These are phyloP conservation scores for Motacilla tschutschensis DNA, from an alignment of 2,113 vertebrate species.

Conservation along the genomic window DNA sequence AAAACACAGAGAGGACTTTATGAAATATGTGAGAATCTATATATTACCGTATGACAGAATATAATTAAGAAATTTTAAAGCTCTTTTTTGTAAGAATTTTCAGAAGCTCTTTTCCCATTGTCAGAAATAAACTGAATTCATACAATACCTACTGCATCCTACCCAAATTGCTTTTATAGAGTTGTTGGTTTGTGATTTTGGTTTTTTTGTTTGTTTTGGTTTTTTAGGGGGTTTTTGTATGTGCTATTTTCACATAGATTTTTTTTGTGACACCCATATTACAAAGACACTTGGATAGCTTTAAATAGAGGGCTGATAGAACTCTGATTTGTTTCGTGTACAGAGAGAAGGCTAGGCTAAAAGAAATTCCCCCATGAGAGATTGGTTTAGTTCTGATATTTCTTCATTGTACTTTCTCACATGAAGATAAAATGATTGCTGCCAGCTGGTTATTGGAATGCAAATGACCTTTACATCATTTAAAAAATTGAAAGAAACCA, in stretches of 20 bases:
- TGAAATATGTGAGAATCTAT: background rate
- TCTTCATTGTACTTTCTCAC: background rate
- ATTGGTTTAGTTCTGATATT: background rate
- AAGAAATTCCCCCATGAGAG: background rate
- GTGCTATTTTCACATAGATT: background rate
- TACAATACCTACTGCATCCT: background rate
- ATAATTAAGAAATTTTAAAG: background rate
- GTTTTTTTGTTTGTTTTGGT: too few species aligned
- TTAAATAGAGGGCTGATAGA: background rate
- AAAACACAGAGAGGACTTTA: background rate
- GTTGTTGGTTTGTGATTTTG: background rate
- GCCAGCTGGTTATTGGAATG: background rate
- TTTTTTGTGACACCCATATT: background rate
- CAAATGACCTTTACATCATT: background rate
- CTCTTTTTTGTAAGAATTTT: background rate
- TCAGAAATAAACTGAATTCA: background rate
- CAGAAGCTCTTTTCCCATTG: background rate
- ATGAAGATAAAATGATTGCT: background rate
- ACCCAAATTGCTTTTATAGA: background rate
- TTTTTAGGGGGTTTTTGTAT: background rate
- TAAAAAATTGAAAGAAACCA: background rate
- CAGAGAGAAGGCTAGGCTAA: background rate
- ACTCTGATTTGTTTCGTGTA: background rate
- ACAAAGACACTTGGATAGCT: background rate
- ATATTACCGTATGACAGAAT: background rate